Evolutionary conservation across 2,888 invertebrate species (phyloP).

Genomic region (Netelia fuscicornis): DNA sequence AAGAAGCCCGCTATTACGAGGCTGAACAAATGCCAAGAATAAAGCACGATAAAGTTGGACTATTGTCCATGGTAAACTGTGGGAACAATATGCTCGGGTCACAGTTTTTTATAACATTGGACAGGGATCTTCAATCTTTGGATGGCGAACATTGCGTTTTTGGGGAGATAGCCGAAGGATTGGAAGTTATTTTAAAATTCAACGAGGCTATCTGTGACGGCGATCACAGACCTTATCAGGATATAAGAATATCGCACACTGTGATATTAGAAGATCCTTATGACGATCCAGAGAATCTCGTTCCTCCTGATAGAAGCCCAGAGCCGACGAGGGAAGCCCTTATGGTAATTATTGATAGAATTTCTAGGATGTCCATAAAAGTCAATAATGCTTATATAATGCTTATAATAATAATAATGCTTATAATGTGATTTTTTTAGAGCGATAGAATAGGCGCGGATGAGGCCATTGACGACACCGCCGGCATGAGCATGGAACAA

Average conservation of each 20-base stretch:
- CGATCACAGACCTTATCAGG: slow-evolving; percentile 95
- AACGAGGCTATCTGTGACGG: slow-evolving; percentile 98
- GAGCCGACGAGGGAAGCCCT: slow-evolving; percentile 93
- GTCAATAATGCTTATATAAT: background rate
- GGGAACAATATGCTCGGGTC: slow-evolving; percentile 96
- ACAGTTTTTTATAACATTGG: slow-evolving; percentile 98
- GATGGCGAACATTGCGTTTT: slow-evolving; percentile 97
- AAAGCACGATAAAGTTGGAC: slow-evolving; percentile 94
- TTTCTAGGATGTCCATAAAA: background rate
- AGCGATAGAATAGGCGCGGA: slow-evolving; percentile 96
- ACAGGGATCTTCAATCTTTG: slow-evolving; percentile 93
- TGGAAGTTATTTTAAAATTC: slow-evolving; percentile 93
- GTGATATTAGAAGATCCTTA: slow-evolving; percentile 98
- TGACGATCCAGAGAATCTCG: slow-evolving; percentile 93
- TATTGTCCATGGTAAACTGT: slow-evolving; percentile 97
- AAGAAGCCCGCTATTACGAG: slow-evolving; percentile 95
- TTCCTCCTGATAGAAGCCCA: slow-evolving; percentile 94
- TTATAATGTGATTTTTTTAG: slow-evolving; percentile 78
- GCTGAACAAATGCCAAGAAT: slow-evolving; percentile 96
- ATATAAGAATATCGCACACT: slow-evolving; percentile 98
- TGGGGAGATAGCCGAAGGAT: slow-evolving; percentile 97
- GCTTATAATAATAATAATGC: background rate
- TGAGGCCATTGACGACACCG: slow-evolving; percentile 96
- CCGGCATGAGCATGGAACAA: slow-evolving; percentile 94
- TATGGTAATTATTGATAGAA: slow-evolving; percentile 75